These are phyloP conservation scores for Cryptoprocta ferox DNA, from an alignment of 2,797 vertebrate species.

Conservation along the genomic window DNA sequence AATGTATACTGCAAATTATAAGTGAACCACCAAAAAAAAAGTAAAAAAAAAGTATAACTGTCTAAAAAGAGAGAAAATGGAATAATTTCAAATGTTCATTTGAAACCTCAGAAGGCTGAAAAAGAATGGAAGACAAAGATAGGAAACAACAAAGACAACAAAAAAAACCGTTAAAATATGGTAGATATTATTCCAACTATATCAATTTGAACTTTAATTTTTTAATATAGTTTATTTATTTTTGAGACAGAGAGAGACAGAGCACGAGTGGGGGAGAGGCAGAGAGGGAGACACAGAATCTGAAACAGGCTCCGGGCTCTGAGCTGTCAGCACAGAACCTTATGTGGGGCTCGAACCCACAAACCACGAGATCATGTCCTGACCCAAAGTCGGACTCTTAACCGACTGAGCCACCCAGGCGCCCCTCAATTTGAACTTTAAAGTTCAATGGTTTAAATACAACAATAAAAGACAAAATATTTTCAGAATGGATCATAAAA, in stretches of 20 bases:
- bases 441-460: not conserved
- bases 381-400: no score
- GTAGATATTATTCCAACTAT: not conserved
- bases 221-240: no score
- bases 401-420: no score
- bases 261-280: no score
- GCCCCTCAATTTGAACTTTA: not conserved
- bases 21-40: not conserved
- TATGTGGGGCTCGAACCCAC: no score
- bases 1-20: not conserved
- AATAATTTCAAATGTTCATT: not conserved
- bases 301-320: no score
- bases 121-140: not conserved
- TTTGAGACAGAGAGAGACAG: no score
- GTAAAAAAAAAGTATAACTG: not conserved
- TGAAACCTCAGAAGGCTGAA: not conserved
- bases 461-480: not conserved
- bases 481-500: not conserved
- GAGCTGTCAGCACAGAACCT: no score
- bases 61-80: not conserved
- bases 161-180: not conserved
- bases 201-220: not conserved
- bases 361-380: no score
- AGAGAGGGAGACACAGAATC: no score
- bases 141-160: not conserved